Evolutionary conservation across 2,113 vertebrate genomes (phyloP).

Genomic region (Terrapene triunguis): DNA sequence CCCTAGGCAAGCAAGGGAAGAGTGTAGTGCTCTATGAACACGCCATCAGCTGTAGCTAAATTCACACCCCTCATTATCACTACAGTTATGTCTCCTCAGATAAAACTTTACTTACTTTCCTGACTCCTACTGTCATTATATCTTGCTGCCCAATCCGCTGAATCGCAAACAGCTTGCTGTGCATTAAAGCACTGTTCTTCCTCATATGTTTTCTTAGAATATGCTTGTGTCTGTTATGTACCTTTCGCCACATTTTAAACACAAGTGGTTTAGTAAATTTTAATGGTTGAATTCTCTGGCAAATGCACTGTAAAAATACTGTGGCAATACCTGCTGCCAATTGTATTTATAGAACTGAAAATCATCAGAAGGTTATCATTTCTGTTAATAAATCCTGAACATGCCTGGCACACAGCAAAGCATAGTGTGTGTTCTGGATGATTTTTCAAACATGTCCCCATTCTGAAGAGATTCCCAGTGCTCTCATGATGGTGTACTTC

Average conservation of each 20-base stretch:
- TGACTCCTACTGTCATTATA: not conserved
- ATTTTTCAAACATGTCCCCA: not conserved
- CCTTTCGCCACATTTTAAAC: conserved; percentile 3
- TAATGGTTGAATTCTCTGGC: not conserved
- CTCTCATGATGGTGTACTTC: not conserved
- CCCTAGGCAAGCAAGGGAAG: not conserved
- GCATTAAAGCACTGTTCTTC: not conserved
- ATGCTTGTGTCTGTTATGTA: not conserved
- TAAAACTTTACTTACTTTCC: not conserved
- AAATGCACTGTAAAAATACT: conserved; percentile 1
- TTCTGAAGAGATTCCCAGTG: not conserved
- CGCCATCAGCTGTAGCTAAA: not conserved
- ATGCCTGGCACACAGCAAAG: not conserved
- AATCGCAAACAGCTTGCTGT: not conserved
- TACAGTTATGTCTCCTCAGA: not conserved
- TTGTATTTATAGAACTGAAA: not conserved
- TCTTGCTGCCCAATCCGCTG: not conserved
- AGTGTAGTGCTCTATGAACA: fast-evolving
- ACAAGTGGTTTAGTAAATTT: not conserved
- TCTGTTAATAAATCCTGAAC: not conserved
- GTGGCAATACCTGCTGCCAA: not conserved
- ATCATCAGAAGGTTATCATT: not conserved
- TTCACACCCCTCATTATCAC: not conserved
- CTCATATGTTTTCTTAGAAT: not conserved
- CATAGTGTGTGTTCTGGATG: fast-evolving